A percentile compares a stretch with the other conserved stretches of the same genome.
phyloP scores from a whole-genome alignment of 37 sponge, comb jelly and placozoan genomes.

The Mnemiopsis leidyi region DNA sequence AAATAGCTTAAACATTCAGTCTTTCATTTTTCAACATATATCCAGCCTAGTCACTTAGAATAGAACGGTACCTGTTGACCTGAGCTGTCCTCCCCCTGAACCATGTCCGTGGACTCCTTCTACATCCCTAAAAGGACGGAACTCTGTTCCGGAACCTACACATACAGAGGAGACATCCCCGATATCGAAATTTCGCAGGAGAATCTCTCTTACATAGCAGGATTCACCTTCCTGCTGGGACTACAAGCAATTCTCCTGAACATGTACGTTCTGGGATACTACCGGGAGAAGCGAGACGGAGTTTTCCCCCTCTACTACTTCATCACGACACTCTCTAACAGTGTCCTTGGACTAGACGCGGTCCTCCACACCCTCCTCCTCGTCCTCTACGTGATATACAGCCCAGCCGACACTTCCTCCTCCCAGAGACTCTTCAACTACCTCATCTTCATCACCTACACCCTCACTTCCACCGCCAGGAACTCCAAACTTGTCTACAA shows the following conservation, averaged over 20 bases:
- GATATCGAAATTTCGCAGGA: not conserved
- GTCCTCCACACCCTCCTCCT: conserved; percentile 3
- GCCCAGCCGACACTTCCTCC: not conserved
- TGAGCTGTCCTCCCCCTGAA: no score
- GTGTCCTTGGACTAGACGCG: not conserved
- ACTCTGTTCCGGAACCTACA: not conserved
- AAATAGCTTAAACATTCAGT: not conserved
- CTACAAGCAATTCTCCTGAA: not conserved
- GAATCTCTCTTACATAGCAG: not conserved
- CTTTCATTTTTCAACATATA: not conserved
- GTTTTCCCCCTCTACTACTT: not conserved
- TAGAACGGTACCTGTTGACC: no score
- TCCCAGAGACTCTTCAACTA: not conserved
- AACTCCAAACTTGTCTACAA: conserved; percentile 17
- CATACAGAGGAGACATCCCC: not conserved
- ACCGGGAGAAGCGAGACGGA: not conserved
- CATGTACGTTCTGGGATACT: not conserved
- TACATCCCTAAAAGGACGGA: not conserved
- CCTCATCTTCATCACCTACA: not conserved
- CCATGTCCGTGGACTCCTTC: no score
- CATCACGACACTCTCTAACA: not conserved
- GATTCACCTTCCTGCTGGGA: not conserved
- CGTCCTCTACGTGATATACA: not conserved
- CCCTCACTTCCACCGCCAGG: not conserved
- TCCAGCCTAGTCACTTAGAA: no score